phyloP scores from a whole-genome alignment of 2,888 invertebrate species.

The Agriotes lineatus region DNA sequence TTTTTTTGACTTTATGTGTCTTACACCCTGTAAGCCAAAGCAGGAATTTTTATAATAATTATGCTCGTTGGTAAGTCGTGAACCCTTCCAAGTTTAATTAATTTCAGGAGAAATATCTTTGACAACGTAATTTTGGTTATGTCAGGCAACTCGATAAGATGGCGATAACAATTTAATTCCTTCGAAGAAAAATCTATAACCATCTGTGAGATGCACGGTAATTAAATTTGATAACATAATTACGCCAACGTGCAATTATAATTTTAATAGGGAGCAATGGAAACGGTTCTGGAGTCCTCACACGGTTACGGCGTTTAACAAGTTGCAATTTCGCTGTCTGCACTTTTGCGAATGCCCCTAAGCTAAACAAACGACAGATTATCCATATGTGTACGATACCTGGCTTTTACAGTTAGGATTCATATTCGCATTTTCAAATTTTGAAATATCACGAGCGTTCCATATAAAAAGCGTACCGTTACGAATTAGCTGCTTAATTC shows the following conservation, averaged over 20 bases:
- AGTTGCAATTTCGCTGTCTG: constrained; percentile 8
- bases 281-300: constrained; percentile 1
- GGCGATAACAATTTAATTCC: too few relatives aligned
- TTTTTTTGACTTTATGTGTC: too few relatives aligned
- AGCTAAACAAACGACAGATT: constrained; percentile 1
- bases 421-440: neutral
- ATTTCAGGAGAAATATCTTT: too few relatives aligned
- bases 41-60: too few relatives aligned
- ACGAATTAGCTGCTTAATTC: neutral
- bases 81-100: too few relatives aligned
- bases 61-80: too few relatives aligned
- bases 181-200: neutral
- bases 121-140: too few relatives aligned
- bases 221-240: neutral
- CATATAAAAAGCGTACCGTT: constrained; percentile 6
- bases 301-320: neutral
- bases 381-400: neutral
- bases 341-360: constrained; percentile 1
- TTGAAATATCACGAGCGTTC: neutral
- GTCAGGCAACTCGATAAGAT: too few relatives aligned
- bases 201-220: neutral
- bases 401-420: constrained; percentile 7
- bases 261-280: neutral
- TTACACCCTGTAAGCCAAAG: too few relatives aligned
- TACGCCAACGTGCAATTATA: neutral